Base-by-base conservation (phyloP, 2,888 invertebrate species). In the Suillia variegata region DNA sequence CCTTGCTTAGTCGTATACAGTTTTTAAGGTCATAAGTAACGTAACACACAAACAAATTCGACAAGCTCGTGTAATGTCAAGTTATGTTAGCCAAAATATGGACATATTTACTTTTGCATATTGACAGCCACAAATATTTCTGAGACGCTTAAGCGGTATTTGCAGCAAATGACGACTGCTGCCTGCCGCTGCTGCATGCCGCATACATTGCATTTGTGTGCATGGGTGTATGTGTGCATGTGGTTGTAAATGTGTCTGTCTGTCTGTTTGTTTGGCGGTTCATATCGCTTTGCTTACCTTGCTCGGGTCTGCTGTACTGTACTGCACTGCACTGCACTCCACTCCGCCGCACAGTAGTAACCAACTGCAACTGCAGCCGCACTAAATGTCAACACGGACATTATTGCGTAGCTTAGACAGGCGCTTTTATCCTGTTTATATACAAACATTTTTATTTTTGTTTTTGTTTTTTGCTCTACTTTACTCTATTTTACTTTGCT, bases 381-480 rank as follows among this genome's bases (percentile, higher is more conserved):
- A 38, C 38, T 38, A 38, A 38, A 38, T 38, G 38, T 38, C 38
- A 38, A 38, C 38, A 38, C n/a, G 38, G n/a, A n/a, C 38, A 38
- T 38, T 38, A 38, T 38, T 38, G 38, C 38, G 3, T 38, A 13
- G 38, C 38, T 38, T 38, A 38, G 38, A 10, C 4, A 13, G 38
- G 6, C 38, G 38, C 6, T 38, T 38, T 38, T 31, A 31, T 31
- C 6, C 31, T 31, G 31, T 31, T 31, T 31, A 12, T n/a, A n/a
- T n/a, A n/a, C n/a, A n/a, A n/a, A n/a, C n/a, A n/a, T n/a, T n/a
- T n/a, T n/a, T 26, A 10, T 26, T 5, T 26, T 5, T 26, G 26
- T 26, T 26, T 5, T 26, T 26, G 26, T 26, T 10, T n/a, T n/a
- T n/a, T n/a, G n/a, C n/a, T n/a, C n/a, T n/a, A n/a, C n/a, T n/a